phyloP scores from a whole-genome alignment of 1,140 invertebrate genomes.

The Pogonomyrmex californicus region DNA sequence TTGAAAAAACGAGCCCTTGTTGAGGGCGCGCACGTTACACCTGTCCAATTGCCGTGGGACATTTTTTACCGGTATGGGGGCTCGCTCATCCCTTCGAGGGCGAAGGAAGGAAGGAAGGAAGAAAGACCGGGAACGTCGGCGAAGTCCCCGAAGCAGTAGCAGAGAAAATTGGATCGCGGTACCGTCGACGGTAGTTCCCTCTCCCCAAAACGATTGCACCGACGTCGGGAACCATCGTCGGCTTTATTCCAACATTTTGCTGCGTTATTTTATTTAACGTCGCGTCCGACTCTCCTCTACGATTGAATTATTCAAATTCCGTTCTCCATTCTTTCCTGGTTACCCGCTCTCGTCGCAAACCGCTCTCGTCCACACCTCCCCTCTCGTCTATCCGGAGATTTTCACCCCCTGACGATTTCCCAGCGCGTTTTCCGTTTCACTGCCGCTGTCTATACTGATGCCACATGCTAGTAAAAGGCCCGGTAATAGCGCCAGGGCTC shows the following conservation, averaged over 20 bases:
- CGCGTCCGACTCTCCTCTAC: conserved; percentile 62
- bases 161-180: conserved; percentile 71
- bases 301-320: conserved; percentile 78
- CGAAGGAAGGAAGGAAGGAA: conserved; percentile 25
- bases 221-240: conserved; percentile 43
- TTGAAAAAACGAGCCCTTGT: conserved; percentile 27
- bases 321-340: conserved; percentile 50
- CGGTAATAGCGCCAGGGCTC: conserved; percentile 48
- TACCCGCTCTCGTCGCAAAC: conserved; percentile 47
- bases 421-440: conserved; percentile 55
- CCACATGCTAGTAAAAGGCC: conserved; percentile 55
- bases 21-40: conserved; percentile 49
- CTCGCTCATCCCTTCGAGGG: conserved; percentile 23
- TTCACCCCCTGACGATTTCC: conserved; percentile 64
- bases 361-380: conserved; percentile 14
- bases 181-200: conserved; percentile 4
- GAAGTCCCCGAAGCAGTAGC: conserved; percentile 43
- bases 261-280: conserved; percentile 74
- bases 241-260: conserved; percentile 74
- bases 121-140: conserved; percentile 11
- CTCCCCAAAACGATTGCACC: conserved; percentile 50
- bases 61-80: conserved; percentile 30
- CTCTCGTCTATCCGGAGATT: conserved; percentile 66
- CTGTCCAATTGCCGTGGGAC: conserved; percentile 30
- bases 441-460: conserved; percentile 49